These are phyloP conservation scores for Potamilus streckersoni DNA, from an alignment of 1,140 invertebrate genomes.

Conservation along the genomic window DNA sequence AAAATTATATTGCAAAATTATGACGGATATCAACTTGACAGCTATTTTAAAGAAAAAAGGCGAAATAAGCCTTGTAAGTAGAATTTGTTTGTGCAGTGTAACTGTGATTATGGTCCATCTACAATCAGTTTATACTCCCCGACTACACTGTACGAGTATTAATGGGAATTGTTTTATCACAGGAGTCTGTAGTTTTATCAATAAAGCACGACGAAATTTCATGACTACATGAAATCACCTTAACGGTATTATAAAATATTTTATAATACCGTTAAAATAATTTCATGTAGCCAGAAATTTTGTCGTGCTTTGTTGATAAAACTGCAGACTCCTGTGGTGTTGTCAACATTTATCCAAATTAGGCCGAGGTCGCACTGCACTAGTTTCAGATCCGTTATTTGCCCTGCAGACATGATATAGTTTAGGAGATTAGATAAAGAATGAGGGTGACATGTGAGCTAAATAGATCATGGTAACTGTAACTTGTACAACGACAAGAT, in stretches of 20 bases:
- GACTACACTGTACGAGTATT: background rate
- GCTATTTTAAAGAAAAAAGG: constrained; percentile 53
- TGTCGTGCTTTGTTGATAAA: too few species aligned
- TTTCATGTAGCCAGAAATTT: too few species aligned
- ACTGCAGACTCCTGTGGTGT: too few species aligned
- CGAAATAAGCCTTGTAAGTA: constrained; percentile 48
- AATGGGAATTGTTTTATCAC: too few species aligned
- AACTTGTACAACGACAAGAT: too few species aligned
- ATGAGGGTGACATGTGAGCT: too few species aligned
- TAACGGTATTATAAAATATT: too few species aligned
- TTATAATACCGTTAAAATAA: too few species aligned
- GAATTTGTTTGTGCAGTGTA: background rate
- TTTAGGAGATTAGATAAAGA: background rate
- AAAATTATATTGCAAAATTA: background rate
- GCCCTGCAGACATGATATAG: background rate
- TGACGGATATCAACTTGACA: constrained; percentile 41
- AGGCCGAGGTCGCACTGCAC: background rate
- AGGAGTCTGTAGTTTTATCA: too few species aligned
- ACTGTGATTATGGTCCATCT: background rate
- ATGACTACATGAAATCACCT: too few species aligned
- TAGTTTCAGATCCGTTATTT: background rate
- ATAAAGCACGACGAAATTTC: too few species aligned
- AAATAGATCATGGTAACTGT: too few species aligned
- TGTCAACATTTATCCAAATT: background rate
- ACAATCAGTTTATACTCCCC: background rate